Base-by-base conservation (phyloP, 2,113 vertebrate species). In the Heteronetta atricapilla region DNA sequence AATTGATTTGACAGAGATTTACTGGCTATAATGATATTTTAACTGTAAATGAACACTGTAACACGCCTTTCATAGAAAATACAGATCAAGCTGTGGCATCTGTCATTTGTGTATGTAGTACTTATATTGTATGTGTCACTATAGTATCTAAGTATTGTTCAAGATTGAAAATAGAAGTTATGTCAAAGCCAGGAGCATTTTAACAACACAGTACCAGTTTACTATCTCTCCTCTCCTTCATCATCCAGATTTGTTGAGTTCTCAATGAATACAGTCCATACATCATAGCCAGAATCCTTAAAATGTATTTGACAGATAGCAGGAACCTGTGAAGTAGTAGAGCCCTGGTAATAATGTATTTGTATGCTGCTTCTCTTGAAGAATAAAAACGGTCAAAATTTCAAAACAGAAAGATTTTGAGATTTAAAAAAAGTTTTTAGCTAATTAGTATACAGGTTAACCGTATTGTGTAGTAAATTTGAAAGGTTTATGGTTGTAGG, bases 41-140 rank as follows among this genome's bases (percentile, higher is more conserved):
- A 73, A 22, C 13, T 88, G 46, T 53, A 88, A 84, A 87, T 5
- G 18, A 63, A 81, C 42, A 42, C 5, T 31, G 0, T 55, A 82
- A 26, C 8, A 13, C 73, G 38, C 2, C 38, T 94, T 90, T 36
- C 66, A 55, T 23, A 82, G 34, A 84, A 87, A 82, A 81, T 14
- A 68, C 28, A 70, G 11, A 42, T 58, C 36, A 59, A 40, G 13
- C 33, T 84, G 38, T 88, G 29, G 9, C 50, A 94, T 82, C 48
- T 50, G 5, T 86, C 72, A 78, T 78, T 90, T 72, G 11, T 73
- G 38, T 46, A 63, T 76, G 38, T 14, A 88, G 29, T 72, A 87
- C 92, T 96, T 94, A 72, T 89, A 82, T 80, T 90, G 25, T 17
- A 15, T 86, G 10, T 62, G 44, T 89, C 70, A 60, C 80, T 84